These are phyloP conservation scores for Rhyacophila evoluta DNA, from an alignment of 2,888 invertebrate genomes.

Conservation along the genomic window DNA sequence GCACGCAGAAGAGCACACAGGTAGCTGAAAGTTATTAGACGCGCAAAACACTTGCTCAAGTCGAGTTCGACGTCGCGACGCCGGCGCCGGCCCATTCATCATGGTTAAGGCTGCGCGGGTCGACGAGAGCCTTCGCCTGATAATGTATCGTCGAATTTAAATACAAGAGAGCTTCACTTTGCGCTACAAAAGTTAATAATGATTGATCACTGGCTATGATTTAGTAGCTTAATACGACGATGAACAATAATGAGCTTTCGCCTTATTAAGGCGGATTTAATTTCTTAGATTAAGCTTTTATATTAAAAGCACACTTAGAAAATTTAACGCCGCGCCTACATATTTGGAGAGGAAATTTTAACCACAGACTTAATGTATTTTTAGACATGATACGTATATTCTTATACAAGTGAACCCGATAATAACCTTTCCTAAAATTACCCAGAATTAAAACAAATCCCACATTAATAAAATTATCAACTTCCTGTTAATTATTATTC, in stretches of 20 bases:
- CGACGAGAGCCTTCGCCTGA: neutral
- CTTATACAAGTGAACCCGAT: too few relatives aligned
- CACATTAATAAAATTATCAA: too few relatives aligned
- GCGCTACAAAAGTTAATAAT: neutral
- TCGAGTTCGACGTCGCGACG: constrained; percentile 24
- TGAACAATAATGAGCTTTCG: constrained; percentile 4
- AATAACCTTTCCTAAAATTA: too few relatives aligned
- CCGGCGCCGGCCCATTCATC: constrained; percentile 22
- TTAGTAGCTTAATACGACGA: neutral
- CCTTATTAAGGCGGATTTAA: neutral
- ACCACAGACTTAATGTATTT: neutral
- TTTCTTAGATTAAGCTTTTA: neutral
- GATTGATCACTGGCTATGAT: constrained; percentile 17
- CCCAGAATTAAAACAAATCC: too few relatives aligned
- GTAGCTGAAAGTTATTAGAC: constrained; percentile 24
- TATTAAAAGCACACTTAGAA: neutral
- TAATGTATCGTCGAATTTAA: constrained; percentile 17
- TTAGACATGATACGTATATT: too few relatives aligned
- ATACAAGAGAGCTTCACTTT: neutral
- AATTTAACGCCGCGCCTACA: neutral
- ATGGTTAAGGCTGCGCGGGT: constrained; percentile 22
- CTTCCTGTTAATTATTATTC: too few relatives aligned
- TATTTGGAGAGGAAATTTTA: neutral
- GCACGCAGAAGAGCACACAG: neutral
- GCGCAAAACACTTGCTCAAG: constrained; percentile 17